phyloP scores from a whole-genome alignment of 2,113 vertebrate genomes.

The Cnemophilus loriae region DNA sequence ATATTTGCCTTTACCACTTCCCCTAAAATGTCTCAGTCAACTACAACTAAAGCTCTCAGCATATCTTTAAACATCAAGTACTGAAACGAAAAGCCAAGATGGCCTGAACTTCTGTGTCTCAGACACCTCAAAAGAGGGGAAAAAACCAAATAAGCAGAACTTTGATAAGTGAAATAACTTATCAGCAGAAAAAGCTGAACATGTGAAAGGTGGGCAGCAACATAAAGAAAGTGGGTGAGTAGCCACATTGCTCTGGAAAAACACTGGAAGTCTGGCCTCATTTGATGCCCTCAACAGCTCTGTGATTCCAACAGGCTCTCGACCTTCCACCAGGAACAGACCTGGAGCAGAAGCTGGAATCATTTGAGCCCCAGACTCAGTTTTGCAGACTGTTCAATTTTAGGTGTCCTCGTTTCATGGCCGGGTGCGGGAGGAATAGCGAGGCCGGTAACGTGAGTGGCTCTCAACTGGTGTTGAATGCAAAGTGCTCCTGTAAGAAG shows the following conservation, averaged over 20 bases:
- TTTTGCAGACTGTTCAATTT: not conserved
- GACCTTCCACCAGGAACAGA: not conserved
- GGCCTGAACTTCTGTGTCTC: not conserved
- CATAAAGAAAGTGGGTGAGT: not conserved
- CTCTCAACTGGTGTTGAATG: not conserved
- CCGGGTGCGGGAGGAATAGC: not conserved
- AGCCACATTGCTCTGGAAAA: not conserved
- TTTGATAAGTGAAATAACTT: not conserved
- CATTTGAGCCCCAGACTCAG: not conserved
- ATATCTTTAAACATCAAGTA: not conserved
- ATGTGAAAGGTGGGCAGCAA: not conserved
- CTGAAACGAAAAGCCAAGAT: not conserved
- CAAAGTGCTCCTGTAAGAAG: not conserved
- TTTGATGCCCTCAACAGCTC: not conserved
- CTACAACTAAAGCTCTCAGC: not conserved
- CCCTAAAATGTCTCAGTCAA: not conserved
- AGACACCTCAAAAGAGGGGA: not conserved
- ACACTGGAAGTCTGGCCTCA: not conserved
- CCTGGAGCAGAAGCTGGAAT: not conserved
- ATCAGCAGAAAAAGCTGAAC: not conserved
- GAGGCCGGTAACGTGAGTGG: not conserved
- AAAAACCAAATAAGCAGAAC: not conserved
- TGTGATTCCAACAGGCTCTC: not conserved
- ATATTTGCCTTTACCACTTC: not conserved
- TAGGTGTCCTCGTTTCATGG: not conserved